Base-by-base conservation (phyloP, 2,888 invertebrate species). In the Electrophaes corylata region DNA sequence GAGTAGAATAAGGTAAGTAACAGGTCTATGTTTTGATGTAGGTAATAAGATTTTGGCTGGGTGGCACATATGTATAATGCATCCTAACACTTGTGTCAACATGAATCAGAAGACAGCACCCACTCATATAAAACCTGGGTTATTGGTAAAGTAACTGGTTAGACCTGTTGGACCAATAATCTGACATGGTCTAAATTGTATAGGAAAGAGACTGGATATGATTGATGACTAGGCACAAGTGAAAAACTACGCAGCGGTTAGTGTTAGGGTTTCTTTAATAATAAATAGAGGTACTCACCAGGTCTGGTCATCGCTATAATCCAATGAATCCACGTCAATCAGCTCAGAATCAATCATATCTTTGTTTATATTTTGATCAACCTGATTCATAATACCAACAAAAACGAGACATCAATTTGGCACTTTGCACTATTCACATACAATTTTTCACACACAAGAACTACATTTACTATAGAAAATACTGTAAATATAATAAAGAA, bases 281-380 rank as follows among this genome's bases (percentile, higher is more conserved):
- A 60, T 31, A 53, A 45, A 35, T 5, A 52, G 31, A 43, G 14
- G 56, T 63, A 78, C 92, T 87, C 76, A 94, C 94, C 94, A 94
- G 67, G 92, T 93, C 85, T 94, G 93, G 77, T 93, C 89, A 82
- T 93, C 90, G 62, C 86, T 84, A 81, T 91, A 92, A 83, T 92
- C 88, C 70, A 93, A 82, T 70, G 91, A 83, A 77, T 90, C 89
- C 78, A 93, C 86, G 86, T 93, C 92, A 74, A 94, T 93, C 71
- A 93, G 84, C 78, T 92, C 92, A 79, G 79, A 83, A 83, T 90
- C 90, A 79, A 84, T 80, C 91, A 91, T 90, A 90, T 89, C 90
- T 89, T 91, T 90, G 91, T 91, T 90, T 91, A 88, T 90, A 90
- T 91, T 91, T 87, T 89, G 88, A 88, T 88, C 86, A 87, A 75